A percentile compares a stretch with the other conserved stretches of the same genome.
Conservation (phyloP, 2,113 vertebrate species). For the Nothobranchius kuhntae region DNA sequence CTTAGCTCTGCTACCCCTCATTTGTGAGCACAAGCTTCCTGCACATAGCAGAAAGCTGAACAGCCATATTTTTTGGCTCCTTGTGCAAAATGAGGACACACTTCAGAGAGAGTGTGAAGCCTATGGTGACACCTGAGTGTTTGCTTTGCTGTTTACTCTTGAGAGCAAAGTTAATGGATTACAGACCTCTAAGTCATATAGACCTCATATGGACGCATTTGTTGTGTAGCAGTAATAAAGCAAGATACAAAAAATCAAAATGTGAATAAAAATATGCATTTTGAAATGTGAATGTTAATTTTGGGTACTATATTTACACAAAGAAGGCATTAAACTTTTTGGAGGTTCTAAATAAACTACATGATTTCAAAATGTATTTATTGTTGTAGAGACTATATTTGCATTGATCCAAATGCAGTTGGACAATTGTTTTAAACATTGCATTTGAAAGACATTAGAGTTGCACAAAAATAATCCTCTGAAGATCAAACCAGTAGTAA, state of each 20-base stretch:
- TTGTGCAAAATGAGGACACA: slow-evolving; percentile 19
- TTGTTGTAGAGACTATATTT: no score
- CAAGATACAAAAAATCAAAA: neutral
- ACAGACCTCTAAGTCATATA: neutral
- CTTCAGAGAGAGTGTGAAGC: neutral
- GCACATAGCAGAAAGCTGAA: slow-evolving; percentile 32
- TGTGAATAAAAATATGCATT: neutral
- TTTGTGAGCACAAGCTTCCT: slow-evolving; percentile 32
- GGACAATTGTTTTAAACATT: no score
- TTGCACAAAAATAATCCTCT: no score
- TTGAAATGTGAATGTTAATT: neutral
- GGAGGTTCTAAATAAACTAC: neutral
- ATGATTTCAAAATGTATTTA: no score
- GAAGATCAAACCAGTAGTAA: no score
- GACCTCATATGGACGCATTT: neutral
- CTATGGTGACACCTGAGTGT: slow-evolving; percentile 1
- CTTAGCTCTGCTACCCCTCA: slow-evolving; percentile 26
- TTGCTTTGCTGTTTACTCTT: slow-evolving; percentile 17
- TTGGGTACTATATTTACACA: neutral
- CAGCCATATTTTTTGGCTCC: slow-evolving; percentile 7
- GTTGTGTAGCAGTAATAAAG: neutral
- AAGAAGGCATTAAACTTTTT: neutral
- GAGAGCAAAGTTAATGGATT: slow-evolving; percentile 19
- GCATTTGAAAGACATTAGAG: no score
- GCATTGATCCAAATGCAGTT: no score